Evolutionary conservation across 2,113 vertebrate species (phyloP).

Genomic region (Puma concolor): DNA sequence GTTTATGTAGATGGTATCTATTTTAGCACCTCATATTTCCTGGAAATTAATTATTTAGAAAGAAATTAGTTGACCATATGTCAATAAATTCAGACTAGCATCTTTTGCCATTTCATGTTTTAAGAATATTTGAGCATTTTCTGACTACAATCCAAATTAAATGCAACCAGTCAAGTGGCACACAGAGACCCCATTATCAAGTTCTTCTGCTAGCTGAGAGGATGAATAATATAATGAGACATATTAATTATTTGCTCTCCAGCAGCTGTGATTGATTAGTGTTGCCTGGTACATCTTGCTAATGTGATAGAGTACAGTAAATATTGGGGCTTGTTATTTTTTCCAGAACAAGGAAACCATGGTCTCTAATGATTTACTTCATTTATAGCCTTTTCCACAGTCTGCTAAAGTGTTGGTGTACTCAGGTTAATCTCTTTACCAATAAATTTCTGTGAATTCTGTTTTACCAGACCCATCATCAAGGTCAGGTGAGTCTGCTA

Average conservation of each 20-base stretch:
- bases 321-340: conserved; percentile 53
- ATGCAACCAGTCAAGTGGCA: conserved; percentile 20
- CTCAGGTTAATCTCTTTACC: not conserved
- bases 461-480: not conserved
- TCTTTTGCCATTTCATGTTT: not conserved
- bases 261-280: conserved; percentile 47
- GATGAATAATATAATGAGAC: conserved; percentile 7
- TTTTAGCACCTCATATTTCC: not conserved
- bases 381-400: conserved; percentile 14
- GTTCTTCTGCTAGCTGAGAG: not conserved
- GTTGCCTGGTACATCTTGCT: conserved; percentile 53
- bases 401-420: not conserved
- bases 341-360: not conserved
- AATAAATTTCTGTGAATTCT: conserved; percentile 7
- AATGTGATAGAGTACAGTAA: conserved; percentile 56
- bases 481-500: not conserved
- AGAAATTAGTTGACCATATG: not conserved
- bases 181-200: conserved; percentile 40
- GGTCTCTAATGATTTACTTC: conserved; percentile 34
- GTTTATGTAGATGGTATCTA: not conserved
- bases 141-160: conserved; percentile 50
- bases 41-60: conserved; percentile 45
- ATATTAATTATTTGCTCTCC: conserved; percentile 44
- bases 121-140: conserved; percentile 42
- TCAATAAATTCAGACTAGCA: not conserved